Base-by-base conservation (phyloP, 2,888 invertebrate genomes). In the Erebia palarica region DNA sequence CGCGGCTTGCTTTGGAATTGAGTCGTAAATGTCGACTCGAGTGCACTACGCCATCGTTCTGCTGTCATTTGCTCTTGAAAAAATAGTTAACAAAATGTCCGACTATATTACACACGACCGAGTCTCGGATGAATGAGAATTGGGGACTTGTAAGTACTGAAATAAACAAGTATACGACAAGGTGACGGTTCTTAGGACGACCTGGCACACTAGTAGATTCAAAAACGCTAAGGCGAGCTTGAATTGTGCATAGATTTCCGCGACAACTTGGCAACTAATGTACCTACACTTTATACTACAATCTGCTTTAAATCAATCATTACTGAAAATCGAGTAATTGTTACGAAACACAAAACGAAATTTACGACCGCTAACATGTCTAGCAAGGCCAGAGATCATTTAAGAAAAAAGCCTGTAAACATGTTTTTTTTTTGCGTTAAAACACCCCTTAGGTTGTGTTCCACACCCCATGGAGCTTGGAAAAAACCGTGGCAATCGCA, bases 21-120 rank as follows among this genome's bases (percentile, higher is more conserved):
- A 92, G 92, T 91, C 92, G 91, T 93, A 93, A 93, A 93, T 82
- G 92, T 92, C 93, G 86, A 84, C 80, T 88, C 87, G 85, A 89
- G 89, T 89, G 85, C 85, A 82, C 86, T 84, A 82, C 78, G 84
- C 87, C 83, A 87, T 90, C 86, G 85, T 85, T 89, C 84, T 86
- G 81, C 79, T 84, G 86, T 88, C 88, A 89, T 91, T 89, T 90
- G 88, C 86, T 68, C 47, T 59, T 60, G 67, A 70, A 74, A 70
- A 72, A 69, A 76, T 67, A 72, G 78, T 78, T 74, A 75, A 83
- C 83, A 85, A 86, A 88, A 82, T 82, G 80, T 81, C 79, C 78
- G 75, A 71, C 74, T 79, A 81, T 84, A 84, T 86, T 87, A 87
- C 81, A 76, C 73, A 75, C 79, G 81, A 82, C 82, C 82, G 78